Evolutionary conservation across 2,113 vertebrate genomes (phyloP).

Genomic region (Clarias magur): DNA sequence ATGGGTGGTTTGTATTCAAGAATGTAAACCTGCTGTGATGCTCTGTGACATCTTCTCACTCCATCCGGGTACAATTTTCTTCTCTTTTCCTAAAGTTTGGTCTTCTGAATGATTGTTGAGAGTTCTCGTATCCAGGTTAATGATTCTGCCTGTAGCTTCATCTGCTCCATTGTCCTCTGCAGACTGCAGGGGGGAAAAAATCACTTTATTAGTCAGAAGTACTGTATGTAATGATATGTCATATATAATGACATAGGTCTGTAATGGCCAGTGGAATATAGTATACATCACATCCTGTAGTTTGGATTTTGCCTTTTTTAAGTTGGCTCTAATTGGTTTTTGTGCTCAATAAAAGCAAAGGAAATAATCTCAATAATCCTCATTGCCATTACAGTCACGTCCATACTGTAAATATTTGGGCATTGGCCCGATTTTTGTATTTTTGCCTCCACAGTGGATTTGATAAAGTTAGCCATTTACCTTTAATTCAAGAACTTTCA

Average conservation of each 20-base stretch:
- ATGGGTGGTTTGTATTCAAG: not conserved
- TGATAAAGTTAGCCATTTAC: no score
- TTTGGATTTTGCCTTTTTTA: not conserved
- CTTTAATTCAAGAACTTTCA: no score
- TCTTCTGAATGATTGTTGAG: slow-evolving; percentile 66
- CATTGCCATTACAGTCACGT: not conserved
- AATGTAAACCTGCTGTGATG: slow-evolving; percentile 83
- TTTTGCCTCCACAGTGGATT: no score
- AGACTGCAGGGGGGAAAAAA: slow-evolving; percentile 23
- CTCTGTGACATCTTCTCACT: slow-evolving; percentile 90
- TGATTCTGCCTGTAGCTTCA: slow-evolving; percentile 70
- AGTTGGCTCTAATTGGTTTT: not conserved
- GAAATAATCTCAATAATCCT: not conserved
- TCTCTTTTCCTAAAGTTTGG: slow-evolving; percentile 57
- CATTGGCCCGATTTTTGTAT: no score
- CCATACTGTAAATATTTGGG: no score
- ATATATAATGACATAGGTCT: not conserved
- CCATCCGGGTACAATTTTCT: slow-evolving; percentile 83
- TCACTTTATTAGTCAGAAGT: not conserved
- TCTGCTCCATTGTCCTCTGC: slow-evolving; percentile 68
- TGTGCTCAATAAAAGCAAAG: not conserved
- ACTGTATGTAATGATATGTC: not conserved
- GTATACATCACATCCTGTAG: not conserved
- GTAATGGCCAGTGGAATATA: not conserved
- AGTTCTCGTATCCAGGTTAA: slow-evolving; percentile 79